Percentiles rank a stretch among this genome's conserved stretches.
These are phyloP conservation scores for Netelia fuscicornis DNA, from an alignment of 2,888 invertebrate genomes.

Conservation along the genomic window DNA sequence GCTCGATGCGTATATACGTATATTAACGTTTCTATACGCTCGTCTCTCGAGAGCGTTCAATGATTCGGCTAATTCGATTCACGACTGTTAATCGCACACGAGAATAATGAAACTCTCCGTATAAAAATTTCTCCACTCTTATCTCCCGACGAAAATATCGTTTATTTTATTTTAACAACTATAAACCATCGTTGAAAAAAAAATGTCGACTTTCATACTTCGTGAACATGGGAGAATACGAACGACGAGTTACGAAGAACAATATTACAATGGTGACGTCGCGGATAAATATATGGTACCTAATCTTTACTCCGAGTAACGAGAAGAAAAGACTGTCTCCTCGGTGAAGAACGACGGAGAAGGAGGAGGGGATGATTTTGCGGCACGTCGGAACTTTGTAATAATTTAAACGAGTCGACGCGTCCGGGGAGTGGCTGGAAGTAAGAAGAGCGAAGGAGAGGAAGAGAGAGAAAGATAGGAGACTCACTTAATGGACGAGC, in stretches of 20 bases:
- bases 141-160: no score
- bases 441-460: constrained; percentile 47
- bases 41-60: constrained; percentile 28
- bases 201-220: constrained; percentile 35
- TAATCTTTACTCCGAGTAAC: neutral
- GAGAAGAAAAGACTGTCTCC: constrained; percentile 46
- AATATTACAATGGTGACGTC: constrained; percentile 24
- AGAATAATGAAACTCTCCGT: neutral
- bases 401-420: constrained; percentile 70
- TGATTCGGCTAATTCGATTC: constrained; percentile 49
- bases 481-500: constrained; percentile 78
- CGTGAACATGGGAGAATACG: constrained; percentile 2
- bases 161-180: no score
- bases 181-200: constrained; percentile 16
- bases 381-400: constrained; percentile 67
- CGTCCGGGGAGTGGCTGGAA: constrained; percentile 18
- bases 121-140: no score
- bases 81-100: constrained; percentile 28
- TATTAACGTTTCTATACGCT: constrained; percentile 33
- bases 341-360: neutral
- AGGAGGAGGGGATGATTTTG: constrained; percentile 29
- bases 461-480: constrained; percentile 56
- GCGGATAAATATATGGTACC: neutral
- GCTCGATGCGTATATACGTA: constrained; percentile 6
- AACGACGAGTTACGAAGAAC: constrained; percentile 3